A percentile compares a stretch with the other conserved stretches of the same genome.
Conservation (phyloP, 1,140 invertebrate species). For the Zaprionus lachaisei region DNA sequence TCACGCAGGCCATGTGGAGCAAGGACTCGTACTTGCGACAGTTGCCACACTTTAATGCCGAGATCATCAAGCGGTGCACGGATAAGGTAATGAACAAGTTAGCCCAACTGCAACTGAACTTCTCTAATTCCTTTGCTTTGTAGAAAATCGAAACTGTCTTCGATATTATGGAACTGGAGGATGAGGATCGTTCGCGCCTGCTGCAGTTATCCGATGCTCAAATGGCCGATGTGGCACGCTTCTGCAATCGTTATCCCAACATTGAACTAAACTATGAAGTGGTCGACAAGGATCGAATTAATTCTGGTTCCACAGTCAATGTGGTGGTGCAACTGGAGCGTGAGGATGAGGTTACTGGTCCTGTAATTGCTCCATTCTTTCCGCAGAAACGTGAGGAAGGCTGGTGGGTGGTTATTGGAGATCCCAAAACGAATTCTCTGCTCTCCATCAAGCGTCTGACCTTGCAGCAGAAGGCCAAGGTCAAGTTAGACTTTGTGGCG, state of each 20-base stretch:
- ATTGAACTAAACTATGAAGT: conserved; percentile 98
- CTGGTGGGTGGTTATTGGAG: conserved; percentile 99
- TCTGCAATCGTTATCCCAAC: conserved; percentile 99
- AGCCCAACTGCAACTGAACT: fast-evolving
- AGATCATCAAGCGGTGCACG: conserved; percentile 95
- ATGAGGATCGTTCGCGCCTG: conserved; percentile 94
- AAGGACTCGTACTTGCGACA: conserved; percentile 99
- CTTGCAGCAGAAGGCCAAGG: conserved; percentile 96
- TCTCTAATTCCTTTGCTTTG: conserved; percentile 5
- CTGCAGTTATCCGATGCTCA: conserved; percentile 93
- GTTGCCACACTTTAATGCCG: conserved; percentile 96
- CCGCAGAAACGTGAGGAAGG: conserved; percentile 99
- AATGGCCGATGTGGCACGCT: conserved; percentile 98
- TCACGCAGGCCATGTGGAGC: conserved; percentile 99
- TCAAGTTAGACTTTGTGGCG: conserved; percentile 98
- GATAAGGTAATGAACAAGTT: conserved; percentile 87
- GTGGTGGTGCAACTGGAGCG: conserved; percentile 96
- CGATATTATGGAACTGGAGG: conserved; percentile 99
- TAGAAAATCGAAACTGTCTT: conserved; percentile 97
- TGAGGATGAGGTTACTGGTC: conserved; percentile 98
- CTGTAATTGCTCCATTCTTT: conserved; percentile 99
- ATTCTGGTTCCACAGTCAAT: conserved; percentile 92
- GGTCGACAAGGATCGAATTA: conserved; percentile 91
- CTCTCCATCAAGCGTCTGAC: conserved; percentile 98
- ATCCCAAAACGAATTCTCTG: conserved; percentile 96